Evolutionary conservation across 2,797 vertebrate species (phyloP), one percentile per base, ranked within the genome.

Genomic region (Tokudaia muenninki): DNA sequence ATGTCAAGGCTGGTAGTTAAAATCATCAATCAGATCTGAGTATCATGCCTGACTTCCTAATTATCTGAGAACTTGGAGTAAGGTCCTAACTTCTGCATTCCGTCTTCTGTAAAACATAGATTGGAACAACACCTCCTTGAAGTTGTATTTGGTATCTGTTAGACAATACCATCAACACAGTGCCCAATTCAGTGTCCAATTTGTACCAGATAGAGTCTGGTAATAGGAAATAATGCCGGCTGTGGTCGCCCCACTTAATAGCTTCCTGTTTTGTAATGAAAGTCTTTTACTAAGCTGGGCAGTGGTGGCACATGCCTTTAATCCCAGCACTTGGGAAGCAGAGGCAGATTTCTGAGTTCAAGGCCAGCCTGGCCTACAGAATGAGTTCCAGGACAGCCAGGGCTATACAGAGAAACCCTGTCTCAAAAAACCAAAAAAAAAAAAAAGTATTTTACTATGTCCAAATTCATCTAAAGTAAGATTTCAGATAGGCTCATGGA

Each of bases 41-140:
- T 63, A 86, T 91, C 63, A 47, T 44, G 79, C 26, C 59, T 93
- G 88, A 70, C 37, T 87, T 94, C 19, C 34, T 47, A 94, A 41
- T 90, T 77, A 91, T 11, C n/a, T 92, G 55, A 55, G 47, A 91
- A 94, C 65, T 93, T 93, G 67, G 82, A 70, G 16, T 52, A 77
- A 83, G 14, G n/a, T 57, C 29, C 80, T 84, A 91, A 79, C 11
- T 31, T 52, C 2, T 93, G 88, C 19, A 2, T 21, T 74, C 79
- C n/a, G 29, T 79, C 37, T 90, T 94, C 41, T 90, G 1, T 44
- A 82, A 84, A 92, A 10, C 57, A 11, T 37, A 52, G 14, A 26
- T 59, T 52, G 17, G 9, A 74, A n/a, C 2, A 82, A 13, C n/a
- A 90, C 29, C 72, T 34, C 4, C 11, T 55, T 82, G 70, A 91